A percentile compares a stretch with the other conserved stretches of the same genome.
Evolutionary conservation across 2,113 vertebrate species (phyloP).

Genomic region (Eulemur macaco): DNA sequence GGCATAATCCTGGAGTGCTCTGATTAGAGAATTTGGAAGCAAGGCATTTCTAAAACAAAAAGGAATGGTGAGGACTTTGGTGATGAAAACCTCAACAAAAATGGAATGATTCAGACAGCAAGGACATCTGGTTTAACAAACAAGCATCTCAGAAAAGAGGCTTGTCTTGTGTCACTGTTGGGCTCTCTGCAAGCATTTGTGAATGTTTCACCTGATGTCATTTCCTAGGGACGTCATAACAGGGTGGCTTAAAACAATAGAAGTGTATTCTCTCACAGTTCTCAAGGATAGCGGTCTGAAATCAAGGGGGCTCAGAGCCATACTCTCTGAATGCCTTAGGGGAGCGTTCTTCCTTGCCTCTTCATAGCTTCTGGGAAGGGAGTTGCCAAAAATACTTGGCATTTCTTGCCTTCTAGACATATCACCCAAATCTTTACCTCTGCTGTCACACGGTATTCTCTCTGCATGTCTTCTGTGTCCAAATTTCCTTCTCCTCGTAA

Average conservation of each 20-base stretch:
- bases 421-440: neutral
- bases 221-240: neutral
- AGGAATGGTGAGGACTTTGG: slow-evolving; percentile 11
- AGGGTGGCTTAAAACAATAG: neutral
- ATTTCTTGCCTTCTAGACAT: neutral
- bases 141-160: slow-evolving; percentile 9
- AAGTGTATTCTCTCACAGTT: neutral
- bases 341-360: neutral
- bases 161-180: neutral
- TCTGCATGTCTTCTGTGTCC: neutral
- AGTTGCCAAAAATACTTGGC: neutral
- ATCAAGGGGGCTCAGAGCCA: neutral
- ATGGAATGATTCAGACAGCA: slow-evolving; percentile 50
- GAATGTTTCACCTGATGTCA: neutral
- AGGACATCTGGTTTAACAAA: slow-evolving; percentile 64
- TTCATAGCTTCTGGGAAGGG: neutral
- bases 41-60: slow-evolving; percentile 12
- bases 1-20: neutral
- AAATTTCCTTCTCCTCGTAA: neutral
- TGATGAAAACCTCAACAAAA: slow-evolving; percentile 58
- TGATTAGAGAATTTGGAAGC: slow-evolving; percentile 37
- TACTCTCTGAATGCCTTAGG: neutral
- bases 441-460: neutral
- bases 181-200: neutral
- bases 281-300: neutral